Base-by-base conservation (phyloP, 2,797 vertebrate genomes). In the Merluccius polli region DNA sequence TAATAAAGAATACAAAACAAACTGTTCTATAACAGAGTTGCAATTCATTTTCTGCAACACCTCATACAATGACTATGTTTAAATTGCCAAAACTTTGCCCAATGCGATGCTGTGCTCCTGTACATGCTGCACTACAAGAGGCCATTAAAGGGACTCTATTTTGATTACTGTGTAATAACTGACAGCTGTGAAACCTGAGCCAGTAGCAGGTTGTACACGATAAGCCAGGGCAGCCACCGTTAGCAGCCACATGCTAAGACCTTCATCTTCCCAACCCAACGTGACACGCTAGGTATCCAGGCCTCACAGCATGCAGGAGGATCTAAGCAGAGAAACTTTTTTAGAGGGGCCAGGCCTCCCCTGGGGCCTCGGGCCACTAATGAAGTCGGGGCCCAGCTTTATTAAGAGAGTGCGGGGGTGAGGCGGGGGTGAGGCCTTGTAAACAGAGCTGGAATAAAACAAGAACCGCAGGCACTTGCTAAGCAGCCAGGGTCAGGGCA, bases 311-410 rank as follows among this genome's bases (percentile, higher is more conserved):
- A 52, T 81, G 86, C 72, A 83, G 75, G 81, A 85, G 74, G 83
- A 87, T 82, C 82, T 24, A 2, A 82, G 83, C 0, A 70, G 31
- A 15, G 73, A 77, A 78, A 59, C 59, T 65, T 12, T 63, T 83
- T 89, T 89, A n/a, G 86, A 84, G 82, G 73, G 79, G 21, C 78
- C 69, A 3, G 1, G 71, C 79, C 85, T 81, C 87, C 85, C 87
- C 83, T 16, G 82, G 81, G 85, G 82, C 83, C 84, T 24, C 18
- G 78, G 72, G 77, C 81, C 80, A n/a, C 82, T 91, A 92, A 91
- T 89, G 90, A 91, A 91, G 88, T 91, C 90, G 74, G 41, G 86
- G 83, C 76, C 24, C 18, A 85, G 90, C 88, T 91, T 90, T 84
- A 91, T 91, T 89, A 90, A 89, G 82, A 86, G 84, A 59, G 52